These are phyloP conservation scores for Ginglymostoma cirratum DNA, from an alignment of 2,113 vertebrate species.

Conservation along the genomic window DNA sequence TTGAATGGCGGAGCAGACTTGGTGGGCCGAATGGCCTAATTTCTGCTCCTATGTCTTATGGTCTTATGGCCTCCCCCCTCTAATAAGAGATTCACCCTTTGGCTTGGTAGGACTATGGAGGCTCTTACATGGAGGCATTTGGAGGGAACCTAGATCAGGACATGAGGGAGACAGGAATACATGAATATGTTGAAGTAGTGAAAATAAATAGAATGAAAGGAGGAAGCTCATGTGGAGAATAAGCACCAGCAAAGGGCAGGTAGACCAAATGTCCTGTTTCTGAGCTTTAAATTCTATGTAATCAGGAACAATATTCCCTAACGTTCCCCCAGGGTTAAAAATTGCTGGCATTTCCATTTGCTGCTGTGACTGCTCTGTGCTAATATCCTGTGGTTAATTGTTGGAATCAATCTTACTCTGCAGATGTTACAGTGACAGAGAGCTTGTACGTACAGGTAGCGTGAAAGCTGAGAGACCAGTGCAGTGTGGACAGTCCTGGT, in stretches of 20 bases:
- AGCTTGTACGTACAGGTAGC: slow-evolving; percentile 15
- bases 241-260: neutral
- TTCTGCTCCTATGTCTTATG: too few species aligned
- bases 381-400: slow-evolving; percentile 14
- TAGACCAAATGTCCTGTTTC: neutral
- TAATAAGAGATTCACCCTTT: too few species aligned
- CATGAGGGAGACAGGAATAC: neutral
- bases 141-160: neutral
- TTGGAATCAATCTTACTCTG: slow-evolving; percentile 6
- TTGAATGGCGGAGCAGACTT: too few species aligned
- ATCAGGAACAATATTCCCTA: neutral
- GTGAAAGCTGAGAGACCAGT: neutral
- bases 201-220: neutral
- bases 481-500: neutral
- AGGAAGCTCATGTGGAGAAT: neutral
- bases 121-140: neutral
- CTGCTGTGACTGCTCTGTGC: neutral
- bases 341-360: neutral
- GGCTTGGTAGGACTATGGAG: too few species aligned
- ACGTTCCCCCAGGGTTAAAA: neutral
- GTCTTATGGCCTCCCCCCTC: too few species aligned
- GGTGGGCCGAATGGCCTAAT: too few species aligned
- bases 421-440: slow-evolving; percentile 13
- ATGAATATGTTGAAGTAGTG: neutral
- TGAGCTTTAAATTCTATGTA: too few species aligned